Conservation (phyloP, 2,797 vertebrate genomes). For the Adelosebastes latens region DNA sequence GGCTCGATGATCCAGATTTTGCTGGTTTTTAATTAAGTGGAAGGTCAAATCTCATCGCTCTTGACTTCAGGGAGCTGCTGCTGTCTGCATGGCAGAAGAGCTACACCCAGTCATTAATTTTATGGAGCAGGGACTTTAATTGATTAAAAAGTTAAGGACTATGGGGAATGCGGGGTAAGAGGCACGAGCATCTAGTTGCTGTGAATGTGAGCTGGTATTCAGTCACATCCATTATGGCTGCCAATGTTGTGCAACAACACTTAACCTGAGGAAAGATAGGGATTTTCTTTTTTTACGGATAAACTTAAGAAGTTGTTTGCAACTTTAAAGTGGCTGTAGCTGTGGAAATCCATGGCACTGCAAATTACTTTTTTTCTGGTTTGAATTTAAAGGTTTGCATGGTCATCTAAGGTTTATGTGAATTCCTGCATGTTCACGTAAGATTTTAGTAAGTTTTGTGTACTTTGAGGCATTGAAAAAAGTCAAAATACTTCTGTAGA, state of each 20-base stretch:
- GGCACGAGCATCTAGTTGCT: slow-evolving; percentile 42
- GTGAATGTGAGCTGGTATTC: slow-evolving; percentile 30
- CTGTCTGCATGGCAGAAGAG: slow-evolving; percentile 76
- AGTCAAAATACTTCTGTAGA: neutral
- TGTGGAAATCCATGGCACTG: neutral
- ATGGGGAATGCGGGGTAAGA: slow-evolving; percentile 56
- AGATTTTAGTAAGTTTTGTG: neutral
- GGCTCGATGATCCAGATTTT: slow-evolving; percentile 79
- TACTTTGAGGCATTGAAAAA: neutral
- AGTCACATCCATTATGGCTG: slow-evolving; percentile 14
- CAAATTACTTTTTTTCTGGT: neutral
- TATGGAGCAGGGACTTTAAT: slow-evolving; percentile 77
- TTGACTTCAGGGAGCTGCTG: slow-evolving; percentile 78
- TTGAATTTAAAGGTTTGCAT: neutral
- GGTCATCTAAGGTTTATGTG: neutral
- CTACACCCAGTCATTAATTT: slow-evolving; percentile 81
- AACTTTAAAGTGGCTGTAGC: neutral
- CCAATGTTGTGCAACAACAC: slow-evolving; percentile 20
- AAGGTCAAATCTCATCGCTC: slow-evolving; percentile 83
- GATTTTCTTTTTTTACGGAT: neutral
- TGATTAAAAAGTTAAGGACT: slow-evolving; percentile 81
- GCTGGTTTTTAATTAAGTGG: slow-evolving; percentile 85
- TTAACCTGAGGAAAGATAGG: slow-evolving; percentile 3
- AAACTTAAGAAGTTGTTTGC: neutral
- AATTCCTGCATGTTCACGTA: neutral